Evolutionary conservation across 2,797 vertebrate species (phyloP).

Genomic region (Vespertilio murinus): DNA sequence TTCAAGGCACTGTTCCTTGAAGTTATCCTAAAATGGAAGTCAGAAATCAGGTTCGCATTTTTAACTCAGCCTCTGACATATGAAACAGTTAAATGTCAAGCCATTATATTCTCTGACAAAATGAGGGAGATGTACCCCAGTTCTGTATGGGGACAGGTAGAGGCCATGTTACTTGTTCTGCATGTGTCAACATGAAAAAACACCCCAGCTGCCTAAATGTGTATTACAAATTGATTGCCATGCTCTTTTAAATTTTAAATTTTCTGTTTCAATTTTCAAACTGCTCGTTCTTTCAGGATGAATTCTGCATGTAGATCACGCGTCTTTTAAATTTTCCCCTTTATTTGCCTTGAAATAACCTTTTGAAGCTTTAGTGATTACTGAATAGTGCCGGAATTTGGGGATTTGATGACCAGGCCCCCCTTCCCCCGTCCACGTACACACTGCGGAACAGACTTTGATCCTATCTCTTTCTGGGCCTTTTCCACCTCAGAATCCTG

Average conservation of each 20-base stretch:
- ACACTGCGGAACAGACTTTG: neutral
- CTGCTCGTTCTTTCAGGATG: neutral
- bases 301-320: neutral
- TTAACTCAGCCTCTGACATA: neutral
- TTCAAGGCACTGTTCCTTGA: neutral
- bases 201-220: neutral
- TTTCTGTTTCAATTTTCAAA: slow-evolving; percentile 11
- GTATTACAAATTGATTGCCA: neutral
- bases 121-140: neutral
- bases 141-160: neutral
- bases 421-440: neutral
- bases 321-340: neutral
- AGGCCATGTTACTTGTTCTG: neutral
- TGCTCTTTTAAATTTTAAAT: neutral
- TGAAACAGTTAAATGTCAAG: neutral
- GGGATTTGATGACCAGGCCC: neutral
- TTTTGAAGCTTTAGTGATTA: slow-evolving; percentile 2
- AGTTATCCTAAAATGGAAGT: slow-evolving; percentile 57
- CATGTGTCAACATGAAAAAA: neutral
- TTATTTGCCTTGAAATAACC: neutral
- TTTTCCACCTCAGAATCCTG: slow-evolving; percentile 12
- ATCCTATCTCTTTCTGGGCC: neutral
- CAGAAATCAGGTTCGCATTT: slow-evolving; percentile 25
- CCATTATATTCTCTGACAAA: slow-evolving; percentile 39
- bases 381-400: neutral